These are phyloP conservation scores for Sarcophaga bullata DNA, from an alignment of 1,140 invertebrate species.

Conservation along the genomic window DNA sequence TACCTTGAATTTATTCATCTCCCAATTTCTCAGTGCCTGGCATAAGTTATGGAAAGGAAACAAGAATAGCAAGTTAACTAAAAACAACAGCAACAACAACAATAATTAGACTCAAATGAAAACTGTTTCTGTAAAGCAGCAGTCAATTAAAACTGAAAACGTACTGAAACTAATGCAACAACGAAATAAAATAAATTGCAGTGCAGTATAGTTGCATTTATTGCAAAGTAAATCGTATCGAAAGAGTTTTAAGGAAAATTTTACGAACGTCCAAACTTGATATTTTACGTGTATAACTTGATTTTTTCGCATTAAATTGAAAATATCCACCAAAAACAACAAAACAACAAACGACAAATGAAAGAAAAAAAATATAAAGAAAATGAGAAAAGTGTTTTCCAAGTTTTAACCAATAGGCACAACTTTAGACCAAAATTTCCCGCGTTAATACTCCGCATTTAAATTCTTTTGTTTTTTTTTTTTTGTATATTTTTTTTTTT, in stretches of 20 bases:
- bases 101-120: too few species aligned
- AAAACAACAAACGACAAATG: neutral
- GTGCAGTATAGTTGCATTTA: neutral
- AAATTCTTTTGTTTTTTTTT: neutral
- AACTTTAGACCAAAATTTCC: neutral
- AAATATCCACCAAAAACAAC: neutral
- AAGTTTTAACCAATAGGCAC: conserved; percentile 29
- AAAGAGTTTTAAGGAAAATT: neutral
- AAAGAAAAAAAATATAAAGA: neutral
- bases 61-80: too few species aligned
- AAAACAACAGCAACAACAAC: too few species aligned
- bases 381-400: conserved; percentile 33
- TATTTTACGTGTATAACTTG: conserved; percentile 37
- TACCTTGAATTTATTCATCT: too few species aligned
- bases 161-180: neutral
- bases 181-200: neutral
- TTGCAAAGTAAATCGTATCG: neutral
- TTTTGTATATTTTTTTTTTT: neutral
- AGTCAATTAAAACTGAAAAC: too few species aligned
- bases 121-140: too few species aligned
- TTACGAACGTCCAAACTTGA: conserved; percentile 19
- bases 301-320: neutral
- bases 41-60: too few species aligned
- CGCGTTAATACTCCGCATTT: neutral
- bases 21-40: too few species aligned